Evolutionary conservation across 30 jellyfish, hydroid and myxozoan species (phyloP), one percentile per base, ranked within the genome.

Genomic region (Aurelia aurita): DNA sequence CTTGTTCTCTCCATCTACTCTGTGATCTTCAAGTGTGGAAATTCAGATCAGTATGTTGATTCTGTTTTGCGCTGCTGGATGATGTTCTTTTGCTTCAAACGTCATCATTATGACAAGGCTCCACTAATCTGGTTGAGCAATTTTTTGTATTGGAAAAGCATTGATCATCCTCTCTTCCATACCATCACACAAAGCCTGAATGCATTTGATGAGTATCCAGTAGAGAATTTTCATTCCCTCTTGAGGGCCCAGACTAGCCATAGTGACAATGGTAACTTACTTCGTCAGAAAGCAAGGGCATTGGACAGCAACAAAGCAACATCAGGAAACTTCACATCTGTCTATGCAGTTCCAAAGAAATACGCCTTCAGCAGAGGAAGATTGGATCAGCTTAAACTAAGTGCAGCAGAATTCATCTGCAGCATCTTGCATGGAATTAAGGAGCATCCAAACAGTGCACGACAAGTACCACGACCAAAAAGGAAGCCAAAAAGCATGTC

Each of bases 191-290:
- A 27, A 18, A 34, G 31, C 49, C 58, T 74, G 31, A 53, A 10
- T 74, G 76, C 32, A 14, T 22, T 16, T 18, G 75, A 49, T 77
- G 76, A 74, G 58, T 74, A 53, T 53, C 74, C 74, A 54, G 75
- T 74, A 53, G 39, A 31, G 39, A 31, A 31, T 31, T 31, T 77
- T 55, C 68, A 59, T 58, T 77, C 78, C 22, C 1, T 58, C 12
- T 34, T 77, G 15, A 61, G 78, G 43, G 78, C 68, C 19, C 23
- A 31, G 39, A 61, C 77, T 1, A 58, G 44, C 16, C 46, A 77
- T 4, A 6, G 67, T 58, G 79, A 77, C 79, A 58, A 10, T 59
- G 88, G 67, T 6, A 45, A 59, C 8, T 62, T 11, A 9, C 34
- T 77, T 5, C 63, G 78, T 39, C 27, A 47, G 8, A 74, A 74